Conservation (phyloP, 1,140 invertebrate species). For the Magallana ariakensis region DNA sequence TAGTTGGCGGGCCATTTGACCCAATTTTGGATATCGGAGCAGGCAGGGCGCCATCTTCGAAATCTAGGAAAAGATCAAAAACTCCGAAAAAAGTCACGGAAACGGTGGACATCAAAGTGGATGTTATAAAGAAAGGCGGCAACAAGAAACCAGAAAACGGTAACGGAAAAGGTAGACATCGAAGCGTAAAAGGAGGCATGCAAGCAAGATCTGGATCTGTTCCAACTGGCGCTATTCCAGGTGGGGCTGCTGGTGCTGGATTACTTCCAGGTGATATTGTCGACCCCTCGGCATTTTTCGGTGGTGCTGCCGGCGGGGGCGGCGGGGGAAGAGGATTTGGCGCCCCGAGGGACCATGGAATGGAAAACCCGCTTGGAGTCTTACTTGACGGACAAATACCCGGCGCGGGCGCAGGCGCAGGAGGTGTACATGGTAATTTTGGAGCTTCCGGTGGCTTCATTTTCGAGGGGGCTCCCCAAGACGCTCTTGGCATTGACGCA, state of each 20-base stretch:
- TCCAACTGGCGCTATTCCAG: not conserved
- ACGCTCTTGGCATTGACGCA: not conserved
- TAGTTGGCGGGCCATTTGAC: not conserved
- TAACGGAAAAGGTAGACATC: not conserved
- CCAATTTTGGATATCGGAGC: slow-evolving; percentile 9
- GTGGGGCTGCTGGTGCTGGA: not conserved
- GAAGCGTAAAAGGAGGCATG: not conserved
- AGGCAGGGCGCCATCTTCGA: not conserved
- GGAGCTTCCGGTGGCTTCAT: not conserved
- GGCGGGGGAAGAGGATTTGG: not conserved
- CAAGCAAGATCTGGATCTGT: not conserved
- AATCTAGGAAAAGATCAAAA: not conserved
- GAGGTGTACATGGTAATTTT: not conserved
- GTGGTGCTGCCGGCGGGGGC: not conserved
- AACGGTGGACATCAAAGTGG: slow-evolving; percentile 24
- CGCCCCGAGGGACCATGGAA: too few relatives aligned
- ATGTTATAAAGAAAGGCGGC: slow-evolving; percentile 8
- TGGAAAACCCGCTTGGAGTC: not conserved
- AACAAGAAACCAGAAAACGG: not conserved
- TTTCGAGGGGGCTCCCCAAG: not conserved
- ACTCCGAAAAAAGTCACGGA: slow-evolving; percentile 6
- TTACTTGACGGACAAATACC: not conserved
- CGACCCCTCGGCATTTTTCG: not conserved
- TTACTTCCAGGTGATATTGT: not conserved
- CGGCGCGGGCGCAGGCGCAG: not conserved